Conservation (phyloP, 2,797 vertebrate genomes). For the Huso huso region DNA sequence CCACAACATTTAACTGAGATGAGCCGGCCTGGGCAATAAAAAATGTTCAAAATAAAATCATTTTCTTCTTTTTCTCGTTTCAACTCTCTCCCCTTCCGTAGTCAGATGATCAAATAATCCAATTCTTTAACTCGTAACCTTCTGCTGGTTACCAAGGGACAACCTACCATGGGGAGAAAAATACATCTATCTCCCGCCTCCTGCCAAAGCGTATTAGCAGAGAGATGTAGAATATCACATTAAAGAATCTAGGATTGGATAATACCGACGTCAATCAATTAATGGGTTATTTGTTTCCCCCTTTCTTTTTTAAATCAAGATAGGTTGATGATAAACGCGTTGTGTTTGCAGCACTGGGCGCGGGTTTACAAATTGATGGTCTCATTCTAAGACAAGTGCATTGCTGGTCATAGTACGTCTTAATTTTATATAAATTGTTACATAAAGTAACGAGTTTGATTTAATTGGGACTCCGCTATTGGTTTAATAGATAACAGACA, state of each 20-base stretch:
- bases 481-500: no score
- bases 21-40: not conserved
- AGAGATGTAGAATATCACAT: constrained; percentile 46
- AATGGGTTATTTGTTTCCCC: constrained; percentile 11
- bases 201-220: constrained; percentile 53
- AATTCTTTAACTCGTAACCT: constrained; percentile 67
- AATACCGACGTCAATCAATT: constrained; percentile 37
- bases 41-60: not conserved
- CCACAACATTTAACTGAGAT: not conserved
- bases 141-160: constrained; percentile 65
- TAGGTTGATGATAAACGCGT: constrained; percentile 55
- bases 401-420: not conserved
- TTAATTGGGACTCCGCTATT: no score
- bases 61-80: constrained; percentile 15
- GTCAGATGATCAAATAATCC: constrained; percentile 42
- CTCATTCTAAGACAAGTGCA: constrained; percentile 9
- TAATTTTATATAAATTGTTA: no score
- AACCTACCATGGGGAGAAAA: constrained; percentile 46
- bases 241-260: constrained; percentile 44
- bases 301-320: constrained; percentile 38
- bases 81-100: constrained; percentile 15
- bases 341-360: constrained; percentile 36
- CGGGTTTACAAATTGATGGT: constrained; percentile 38
- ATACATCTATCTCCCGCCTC: constrained; percentile 47
- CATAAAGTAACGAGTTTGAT: no score